Evolutionary conservation across 2,113 vertebrate genomes (phyloP).

Genomic region (Theristicus caerulescens): DNA sequence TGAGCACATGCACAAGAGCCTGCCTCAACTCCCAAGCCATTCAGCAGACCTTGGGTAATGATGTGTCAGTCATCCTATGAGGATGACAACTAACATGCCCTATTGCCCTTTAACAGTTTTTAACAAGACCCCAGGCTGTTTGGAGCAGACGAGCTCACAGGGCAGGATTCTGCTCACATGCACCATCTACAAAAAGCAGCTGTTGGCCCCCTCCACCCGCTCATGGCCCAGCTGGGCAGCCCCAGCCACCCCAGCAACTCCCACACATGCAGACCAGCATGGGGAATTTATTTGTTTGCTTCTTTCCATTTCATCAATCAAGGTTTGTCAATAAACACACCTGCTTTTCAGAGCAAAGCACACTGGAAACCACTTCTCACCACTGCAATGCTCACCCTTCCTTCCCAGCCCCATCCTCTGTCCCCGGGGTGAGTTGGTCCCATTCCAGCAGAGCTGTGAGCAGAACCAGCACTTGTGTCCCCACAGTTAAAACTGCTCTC

Average conservation of each 20-base stretch:
- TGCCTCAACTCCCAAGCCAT: not conserved
- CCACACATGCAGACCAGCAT: not conserved
- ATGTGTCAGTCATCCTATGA: fast-evolving
- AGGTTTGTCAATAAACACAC: not conserved
- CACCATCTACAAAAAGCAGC: not conserved
- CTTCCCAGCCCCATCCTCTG: not conserved
- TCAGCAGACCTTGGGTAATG: not conserved
- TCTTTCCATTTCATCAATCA: not conserved
- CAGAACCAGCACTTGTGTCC: not conserved
- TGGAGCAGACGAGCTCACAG: not conserved
- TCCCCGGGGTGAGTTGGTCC: not conserved
- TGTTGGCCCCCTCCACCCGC: not conserved
- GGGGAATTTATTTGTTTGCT: not conserved
- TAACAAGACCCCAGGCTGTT: not conserved
- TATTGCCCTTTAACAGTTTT: not conserved
- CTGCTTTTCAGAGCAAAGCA: not conserved
- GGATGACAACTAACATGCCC: not conserved
- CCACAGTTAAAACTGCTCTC: too few relatives aligned
- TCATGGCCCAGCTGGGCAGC: not conserved
- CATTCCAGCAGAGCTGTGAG: not conserved
- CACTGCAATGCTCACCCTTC: not conserved
- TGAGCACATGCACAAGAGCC: fast-evolving
- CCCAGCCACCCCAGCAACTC: not conserved
- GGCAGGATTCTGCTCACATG: not conserved
- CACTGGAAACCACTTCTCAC: not conserved